phyloP scores from a whole-genome alignment of 2,888 invertebrate species.

The Ischnura elegans region DNA sequence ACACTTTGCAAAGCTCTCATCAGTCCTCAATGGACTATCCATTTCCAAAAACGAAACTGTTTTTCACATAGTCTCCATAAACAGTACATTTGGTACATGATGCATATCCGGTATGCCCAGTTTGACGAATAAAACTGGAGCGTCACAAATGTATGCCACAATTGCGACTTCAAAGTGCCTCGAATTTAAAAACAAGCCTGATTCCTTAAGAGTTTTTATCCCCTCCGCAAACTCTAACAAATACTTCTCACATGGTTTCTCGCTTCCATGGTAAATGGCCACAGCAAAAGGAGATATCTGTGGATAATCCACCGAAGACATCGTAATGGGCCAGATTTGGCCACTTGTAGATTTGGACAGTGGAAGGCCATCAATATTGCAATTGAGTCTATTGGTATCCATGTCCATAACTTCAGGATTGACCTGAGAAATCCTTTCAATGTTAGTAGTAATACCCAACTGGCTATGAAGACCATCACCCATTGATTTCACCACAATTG shows the following conservation, averaged over 20 bases:
- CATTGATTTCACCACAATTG: neutral
- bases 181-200: slow-evolving; percentile 54
- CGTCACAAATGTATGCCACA: slow-evolving; percentile 73
- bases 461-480: neutral
- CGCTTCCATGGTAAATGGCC: slow-evolving; percentile 69
- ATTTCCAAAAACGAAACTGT: slow-evolving; percentile 72
- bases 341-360: slow-evolving; percentile 44
- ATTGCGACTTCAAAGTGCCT: slow-evolving; percentile 43
- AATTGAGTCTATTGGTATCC: too few relatives aligned
- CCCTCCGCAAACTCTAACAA: slow-evolving; percentile 70
- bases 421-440: neutral
- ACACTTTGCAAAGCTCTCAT: slow-evolving; percentile 71
- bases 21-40: slow-evolving; percentile 71
- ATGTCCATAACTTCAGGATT: neutral
- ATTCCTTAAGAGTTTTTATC: slow-evolving; percentile 66
- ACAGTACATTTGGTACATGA: slow-evolving; percentile 73
- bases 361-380: slow-evolving; percentile 45
- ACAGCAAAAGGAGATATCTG: slow-evolving; percentile 68
- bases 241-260: slow-evolving; percentile 69
- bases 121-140: slow-evolving; percentile 72
- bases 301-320: neutral
- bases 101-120: slow-evolving; percentile 72
- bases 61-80: slow-evolving; percentile 71
- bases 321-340: slow-evolving; percentile 60
- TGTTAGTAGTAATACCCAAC: neutral